Percentiles rank a stretch among this genome's conserved stretches.
Evolutionary conservation across 2,797 vertebrate genomes (phyloP).

Genomic region (Typhlichthys subterraneus): DNA sequence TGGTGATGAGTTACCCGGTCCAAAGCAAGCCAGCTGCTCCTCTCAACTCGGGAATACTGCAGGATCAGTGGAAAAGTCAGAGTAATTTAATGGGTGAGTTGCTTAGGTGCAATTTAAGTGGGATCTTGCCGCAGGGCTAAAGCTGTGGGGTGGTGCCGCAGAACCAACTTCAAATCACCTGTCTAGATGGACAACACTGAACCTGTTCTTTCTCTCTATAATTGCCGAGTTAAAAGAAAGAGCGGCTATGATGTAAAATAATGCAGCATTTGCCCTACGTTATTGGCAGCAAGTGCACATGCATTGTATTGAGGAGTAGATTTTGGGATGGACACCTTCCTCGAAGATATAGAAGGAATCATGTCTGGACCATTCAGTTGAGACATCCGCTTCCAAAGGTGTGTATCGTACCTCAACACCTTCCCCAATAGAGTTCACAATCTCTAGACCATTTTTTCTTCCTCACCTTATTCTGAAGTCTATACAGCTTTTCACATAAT

Average conservation of each 20-base stretch:
- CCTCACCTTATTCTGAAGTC: slow-evolving; percentile 12
- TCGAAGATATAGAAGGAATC: no score
- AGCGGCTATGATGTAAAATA: no score
- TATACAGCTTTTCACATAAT: slow-evolving; percentile 3
- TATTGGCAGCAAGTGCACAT: no score
- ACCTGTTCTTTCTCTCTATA: slow-evolving; percentile 10
- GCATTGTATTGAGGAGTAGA: no score
- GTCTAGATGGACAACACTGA: slow-evolving; percentile 33
- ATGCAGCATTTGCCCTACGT: no score
- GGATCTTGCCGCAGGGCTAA: slow-evolving; percentile 58
- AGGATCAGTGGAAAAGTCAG: slow-evolving; percentile 67
- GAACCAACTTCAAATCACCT: slow-evolving; percentile 60
- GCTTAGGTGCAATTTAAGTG: slow-evolving; percentile 58
- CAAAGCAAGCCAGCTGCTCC: slow-evolving; percentile 36
- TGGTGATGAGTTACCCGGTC: slow-evolving; percentile 70
- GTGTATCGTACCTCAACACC: no score
- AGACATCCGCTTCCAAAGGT: no score
- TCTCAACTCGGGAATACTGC: slow-evolving; percentile 67
- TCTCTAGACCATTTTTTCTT: no score
- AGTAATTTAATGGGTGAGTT: slow-evolving; percentile 79
- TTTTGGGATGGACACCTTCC: no score
- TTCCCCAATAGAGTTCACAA: no score
- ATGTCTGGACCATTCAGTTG: no score
- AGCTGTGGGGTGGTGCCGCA: slow-evolving; percentile 54
- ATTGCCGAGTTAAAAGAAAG: no score